A percentile compares a stretch with the other conserved stretches of the same genome.
phyloP scores from a whole-genome alignment of 1,140 invertebrate species.

The Drosophila willistoni region DNA sequence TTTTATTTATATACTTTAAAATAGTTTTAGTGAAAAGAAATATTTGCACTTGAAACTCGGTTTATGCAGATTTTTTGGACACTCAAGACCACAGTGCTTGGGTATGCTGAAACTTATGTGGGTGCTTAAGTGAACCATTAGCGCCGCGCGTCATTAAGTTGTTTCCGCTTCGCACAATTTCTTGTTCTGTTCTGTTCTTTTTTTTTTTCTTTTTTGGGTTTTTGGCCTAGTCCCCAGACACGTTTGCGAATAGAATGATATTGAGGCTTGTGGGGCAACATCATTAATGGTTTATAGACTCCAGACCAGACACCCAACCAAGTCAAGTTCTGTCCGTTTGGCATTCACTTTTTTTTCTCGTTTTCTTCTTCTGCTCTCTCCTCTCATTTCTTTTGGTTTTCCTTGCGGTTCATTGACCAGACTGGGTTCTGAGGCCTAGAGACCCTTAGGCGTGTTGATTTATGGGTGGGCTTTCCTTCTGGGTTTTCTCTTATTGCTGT shows the following conservation, averaged over 20 bases:
- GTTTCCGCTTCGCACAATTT: slow-evolving; percentile 78
- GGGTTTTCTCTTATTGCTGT: neutral
- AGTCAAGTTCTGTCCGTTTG: slow-evolving; percentile 8
- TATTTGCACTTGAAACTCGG: no score
- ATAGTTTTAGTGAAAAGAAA: no score
- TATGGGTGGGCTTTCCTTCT: slow-evolving; percentile 42
- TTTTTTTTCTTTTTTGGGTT: neutral
- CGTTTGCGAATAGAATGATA: slow-evolving; percentile 29
- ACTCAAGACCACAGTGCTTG: slow-evolving; percentile 24
- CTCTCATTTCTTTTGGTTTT: slow-evolving; percentile 9
- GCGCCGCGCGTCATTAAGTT: slow-evolving; percentile 81
- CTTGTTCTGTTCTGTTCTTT: slow-evolving; percentile 61
- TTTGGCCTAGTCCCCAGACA: slow-evolving; percentile 42
- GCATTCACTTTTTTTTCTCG: slow-evolving; percentile 1
- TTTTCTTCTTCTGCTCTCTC: slow-evolving; percentile 6
- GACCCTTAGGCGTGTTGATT: slow-evolving; percentile 58
- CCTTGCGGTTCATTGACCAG: slow-evolving; percentile 72
- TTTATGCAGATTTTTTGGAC: neutral
- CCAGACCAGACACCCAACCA: slow-evolving; percentile 23
- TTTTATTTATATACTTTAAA: no score
- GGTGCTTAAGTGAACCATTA: slow-evolving; percentile 82
- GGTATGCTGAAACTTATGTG: slow-evolving; percentile 65
- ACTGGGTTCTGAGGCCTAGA: neutral
- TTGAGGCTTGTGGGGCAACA: slow-evolving; percentile 59
- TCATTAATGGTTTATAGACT: slow-evolving; percentile 76